Evolutionary conservation across 2,888 invertebrate species (phyloP).

Genomic region (Cantharis rustica): DNA sequence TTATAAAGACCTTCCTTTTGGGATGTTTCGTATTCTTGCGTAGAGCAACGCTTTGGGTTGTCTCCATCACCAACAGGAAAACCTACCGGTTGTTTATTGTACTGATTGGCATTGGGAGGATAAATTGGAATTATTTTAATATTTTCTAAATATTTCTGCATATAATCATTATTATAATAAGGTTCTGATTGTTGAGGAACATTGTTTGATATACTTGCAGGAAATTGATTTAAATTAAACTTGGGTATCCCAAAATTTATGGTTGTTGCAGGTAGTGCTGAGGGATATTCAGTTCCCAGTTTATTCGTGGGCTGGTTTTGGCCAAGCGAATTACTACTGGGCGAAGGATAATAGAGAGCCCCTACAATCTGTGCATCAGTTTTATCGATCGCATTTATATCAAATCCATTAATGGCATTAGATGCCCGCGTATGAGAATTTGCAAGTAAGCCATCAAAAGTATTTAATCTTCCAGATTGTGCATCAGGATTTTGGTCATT

Average conservation of each 20-base stretch:
- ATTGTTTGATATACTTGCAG: neutral
- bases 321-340: neutral
- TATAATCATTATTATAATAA: neutral
- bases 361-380: neutral
- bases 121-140: neutral
- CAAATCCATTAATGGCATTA: neutral
- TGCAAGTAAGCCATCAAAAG: neutral
- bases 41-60: neutral
- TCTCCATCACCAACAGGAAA: neutral
- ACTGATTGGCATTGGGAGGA: neutral
- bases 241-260: neutral
- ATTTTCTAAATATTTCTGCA: neutral
- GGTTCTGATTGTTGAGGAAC: neutral
- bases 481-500: neutral
- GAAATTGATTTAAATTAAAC: neutral
- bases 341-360: neutral
- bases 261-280: neutral
- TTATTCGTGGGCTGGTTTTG: neutral
- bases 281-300: neutral
- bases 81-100: neutral
- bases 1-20: neutral
- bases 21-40: neutral
- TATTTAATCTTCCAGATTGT: neutral
- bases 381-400: neutral
- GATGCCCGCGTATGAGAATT: neutral